These are phyloP conservation scores for Sterrhoptilus dennistouni DNA, from an alignment of 2,113 vertebrate species.

Conservation along the genomic window DNA sequence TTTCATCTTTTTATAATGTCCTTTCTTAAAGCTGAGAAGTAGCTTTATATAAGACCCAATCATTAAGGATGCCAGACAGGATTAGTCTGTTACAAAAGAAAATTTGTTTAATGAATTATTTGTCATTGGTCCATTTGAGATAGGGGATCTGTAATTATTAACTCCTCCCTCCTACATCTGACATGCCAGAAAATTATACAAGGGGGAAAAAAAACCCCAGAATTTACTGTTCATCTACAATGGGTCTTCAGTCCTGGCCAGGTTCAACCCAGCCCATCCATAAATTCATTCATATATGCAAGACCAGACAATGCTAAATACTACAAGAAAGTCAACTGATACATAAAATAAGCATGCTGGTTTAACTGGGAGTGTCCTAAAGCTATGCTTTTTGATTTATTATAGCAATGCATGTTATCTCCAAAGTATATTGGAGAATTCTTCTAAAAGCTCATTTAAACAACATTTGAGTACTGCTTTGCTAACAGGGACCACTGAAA, in stretches of 20 bases:
- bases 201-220: fast-evolving
- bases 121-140: neutral
- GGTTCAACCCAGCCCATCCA: neutral
- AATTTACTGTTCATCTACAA: neutral
- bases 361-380: neutral
- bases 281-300: neutral
- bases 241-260: neutral
- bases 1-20: neutral
- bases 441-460: neutral
- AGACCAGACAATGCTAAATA: neutral
- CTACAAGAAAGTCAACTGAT: neutral
- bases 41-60: neutral
- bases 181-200: neutral
- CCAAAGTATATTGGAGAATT: neutral
- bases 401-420: neutral
- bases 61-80: neutral
- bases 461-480: neutral
- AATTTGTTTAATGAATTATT: neutral
- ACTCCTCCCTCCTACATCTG: neutral
- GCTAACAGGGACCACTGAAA: neutral
- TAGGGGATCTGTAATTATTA: neutral
- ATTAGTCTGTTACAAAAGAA: neutral
- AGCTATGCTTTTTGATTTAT: neutral
- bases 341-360: neutral
- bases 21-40: neutral